A percentile compares a stretch with the other conserved stretches of the same genome.
These are phyloP conservation scores for Acronicta alni DNA, from an alignment of 2,888 invertebrate genomes.

Conservation along the genomic window DNA sequence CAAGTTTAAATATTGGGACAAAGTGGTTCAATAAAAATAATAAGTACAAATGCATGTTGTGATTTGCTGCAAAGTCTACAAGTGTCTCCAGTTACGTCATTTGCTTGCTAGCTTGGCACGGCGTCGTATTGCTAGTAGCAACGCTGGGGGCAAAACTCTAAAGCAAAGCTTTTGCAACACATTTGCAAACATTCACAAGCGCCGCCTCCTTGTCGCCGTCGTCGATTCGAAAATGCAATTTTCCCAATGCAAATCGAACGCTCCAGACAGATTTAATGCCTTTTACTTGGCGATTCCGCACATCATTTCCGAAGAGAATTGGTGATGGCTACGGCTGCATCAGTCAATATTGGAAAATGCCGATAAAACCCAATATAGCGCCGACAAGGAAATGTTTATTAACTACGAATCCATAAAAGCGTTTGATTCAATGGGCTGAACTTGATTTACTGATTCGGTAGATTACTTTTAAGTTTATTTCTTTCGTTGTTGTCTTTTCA, in stretches of 20 bases:
- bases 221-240: constrained; percentile 85
- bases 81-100: constrained; percentile 38
- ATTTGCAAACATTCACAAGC: constrained; percentile 77
- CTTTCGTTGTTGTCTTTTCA: constrained; percentile 18
- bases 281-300: constrained; percentile 83
- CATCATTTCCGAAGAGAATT: constrained; percentile 80
- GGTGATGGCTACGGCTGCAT: constrained; percentile 63
- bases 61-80: constrained; percentile 39
- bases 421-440: constrained; percentile 46
- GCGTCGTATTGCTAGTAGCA: constrained; percentile 39
- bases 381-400: constrained; percentile 30
- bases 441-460: constrained; percentile 33
- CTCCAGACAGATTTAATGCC: constrained; percentile 86
- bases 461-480: constrained; percentile 43
- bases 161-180: constrained; percentile 73
- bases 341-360: constrained; percentile 46
- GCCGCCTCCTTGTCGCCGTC: constrained; percentile 75
- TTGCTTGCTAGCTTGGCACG: constrained; percentile 31
- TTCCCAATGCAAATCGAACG: constrained; percentile 87
- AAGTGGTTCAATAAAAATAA: constrained; percentile 34
- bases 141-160: constrained; percentile 60
- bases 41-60: constrained; percentile 18
- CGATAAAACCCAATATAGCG: constrained; percentile 22
- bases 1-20: constrained; percentile 6
- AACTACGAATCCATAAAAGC: constrained; percentile 32